These are phyloP conservation scores for Sphaerophoria rueppellii DNA, from an alignment of 2,888 invertebrate species.

Conservation along the genomic window DNA sequence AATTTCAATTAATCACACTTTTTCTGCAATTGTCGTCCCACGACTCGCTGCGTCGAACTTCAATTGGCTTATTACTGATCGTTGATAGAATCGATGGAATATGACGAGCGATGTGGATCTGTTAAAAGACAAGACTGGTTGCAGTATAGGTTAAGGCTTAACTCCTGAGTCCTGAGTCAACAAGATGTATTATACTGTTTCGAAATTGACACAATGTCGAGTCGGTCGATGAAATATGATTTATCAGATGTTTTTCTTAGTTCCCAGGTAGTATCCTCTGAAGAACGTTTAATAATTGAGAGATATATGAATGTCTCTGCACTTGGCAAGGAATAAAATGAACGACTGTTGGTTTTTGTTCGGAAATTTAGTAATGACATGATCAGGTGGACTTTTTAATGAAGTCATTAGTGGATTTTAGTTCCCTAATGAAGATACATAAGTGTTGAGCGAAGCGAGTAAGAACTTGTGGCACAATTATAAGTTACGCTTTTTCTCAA, in stretches of 20 bases:
- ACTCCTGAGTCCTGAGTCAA: too few species aligned
- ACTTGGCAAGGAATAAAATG: neutral
- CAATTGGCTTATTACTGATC: conserved; percentile 25
- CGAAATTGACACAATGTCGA: conserved; percentile 63
- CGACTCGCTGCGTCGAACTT: conserved; percentile 40
- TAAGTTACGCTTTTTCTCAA: too few species aligned
- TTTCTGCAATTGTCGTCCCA: conserved; percentile 59
- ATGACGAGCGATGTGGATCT: neutral
- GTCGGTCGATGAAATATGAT: conserved; percentile 57
- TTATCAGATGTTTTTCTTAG: conserved; percentile 57
- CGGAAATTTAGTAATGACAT: conserved; percentile 13
- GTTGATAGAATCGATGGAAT: neutral
- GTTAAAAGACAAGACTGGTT: too few species aligned
- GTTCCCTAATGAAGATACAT: conserved; percentile 38
- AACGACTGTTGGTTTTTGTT: neutral
- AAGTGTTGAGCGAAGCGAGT: neutral
- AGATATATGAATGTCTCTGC: conserved; percentile 1
- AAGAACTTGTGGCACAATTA: neutral
- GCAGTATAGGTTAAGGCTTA: neutral
- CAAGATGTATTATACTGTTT: conserved; percentile 62
- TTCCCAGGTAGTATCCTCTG: conserved; percentile 24
- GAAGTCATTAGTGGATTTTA: conserved; percentile 29
- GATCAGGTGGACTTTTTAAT: conserved; percentile 7
- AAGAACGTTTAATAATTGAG: conserved; percentile 15
- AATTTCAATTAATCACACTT: conserved; percentile 74